phyloP scores from a whole-genome alignment of 2,888 invertebrate species.

The Reticulitermes lucifugus region DNA sequence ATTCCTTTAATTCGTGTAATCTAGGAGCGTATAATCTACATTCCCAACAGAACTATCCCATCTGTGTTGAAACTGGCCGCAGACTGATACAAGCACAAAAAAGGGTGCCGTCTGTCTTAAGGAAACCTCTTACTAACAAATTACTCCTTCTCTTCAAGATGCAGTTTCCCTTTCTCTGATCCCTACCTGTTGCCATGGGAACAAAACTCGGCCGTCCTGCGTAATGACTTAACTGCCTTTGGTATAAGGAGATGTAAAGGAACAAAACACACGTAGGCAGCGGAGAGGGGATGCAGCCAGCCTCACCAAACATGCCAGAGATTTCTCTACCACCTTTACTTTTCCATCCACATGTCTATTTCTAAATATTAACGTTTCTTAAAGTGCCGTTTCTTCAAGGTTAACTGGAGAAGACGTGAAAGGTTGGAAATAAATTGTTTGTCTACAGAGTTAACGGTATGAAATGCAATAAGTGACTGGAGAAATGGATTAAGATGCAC shows the following conservation, averaged over 20 bases:
- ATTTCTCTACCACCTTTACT: conserved; percentile 33
- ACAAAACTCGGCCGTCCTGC: neutral
- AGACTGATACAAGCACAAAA: neutral
- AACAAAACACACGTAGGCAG: conserved; percentile 23
- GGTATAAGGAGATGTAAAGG: neutral
- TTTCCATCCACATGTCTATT: conserved; percentile 6
- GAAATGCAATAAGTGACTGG: too few relatives aligned
- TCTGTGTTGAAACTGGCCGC: neutral
- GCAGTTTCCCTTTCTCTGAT: conserved; percentile 23
- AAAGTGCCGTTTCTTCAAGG: conserved; percentile 38
- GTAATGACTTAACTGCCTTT: neutral
- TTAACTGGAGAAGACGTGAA: conserved; percentile 32
- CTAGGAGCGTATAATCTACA: too few relatives aligned
- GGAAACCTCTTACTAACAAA: neutral
- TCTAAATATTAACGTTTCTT: neutral
- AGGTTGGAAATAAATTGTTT: conserved; percentile 45
- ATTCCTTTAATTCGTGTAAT: too few relatives aligned
- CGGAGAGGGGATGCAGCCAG: neutral
- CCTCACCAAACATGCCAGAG: conserved; percentile 43
- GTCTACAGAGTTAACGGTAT: too few relatives aligned
- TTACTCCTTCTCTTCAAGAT: neutral
- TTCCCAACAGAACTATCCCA: neutral
- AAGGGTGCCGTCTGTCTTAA: neutral
- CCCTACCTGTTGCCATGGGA: neutral
- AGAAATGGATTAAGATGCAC: too few relatives aligned